Percentiles rank a stretch among this genome's conserved stretches.
These are phyloP conservation scores for Genyomyrus donnyi DNA, from an alignment of 2,113 vertebrate species.

Conservation along the genomic window DNA sequence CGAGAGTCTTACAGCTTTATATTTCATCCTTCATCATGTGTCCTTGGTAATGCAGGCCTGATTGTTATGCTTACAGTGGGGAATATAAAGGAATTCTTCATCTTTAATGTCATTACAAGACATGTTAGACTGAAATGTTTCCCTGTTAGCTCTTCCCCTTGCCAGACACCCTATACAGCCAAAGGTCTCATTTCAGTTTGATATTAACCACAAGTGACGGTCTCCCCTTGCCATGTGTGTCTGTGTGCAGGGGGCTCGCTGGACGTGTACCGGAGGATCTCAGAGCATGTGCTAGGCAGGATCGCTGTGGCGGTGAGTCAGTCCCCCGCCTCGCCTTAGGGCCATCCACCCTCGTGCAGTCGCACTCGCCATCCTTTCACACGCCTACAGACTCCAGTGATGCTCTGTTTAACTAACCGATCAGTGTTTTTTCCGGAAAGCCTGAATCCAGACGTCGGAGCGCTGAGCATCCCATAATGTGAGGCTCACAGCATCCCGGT, in stretches of 20 bases:
- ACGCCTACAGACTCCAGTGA: neutral
- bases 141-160: neutral
- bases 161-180: neutral
- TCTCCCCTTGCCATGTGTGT: neutral
- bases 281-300: conserved; percentile 87
- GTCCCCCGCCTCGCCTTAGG: neutral
- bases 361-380: neutral
- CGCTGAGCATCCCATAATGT: neutral
- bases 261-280: conserved; percentile 90
- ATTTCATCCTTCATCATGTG: neutral
- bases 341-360: neutral
- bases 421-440: neutral
- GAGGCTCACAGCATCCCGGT: neutral
- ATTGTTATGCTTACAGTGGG: neutral
- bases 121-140: neutral
- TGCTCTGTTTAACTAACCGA: neutral
- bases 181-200: neutral
- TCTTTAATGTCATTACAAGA: neutral
- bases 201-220: neutral
- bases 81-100: neutral
- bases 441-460: neutral
- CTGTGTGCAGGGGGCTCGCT: conserved; percentile 80
- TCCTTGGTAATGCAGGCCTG: neutral
- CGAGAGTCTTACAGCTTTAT: neutral
- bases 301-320: conserved; percentile 89